Evolutionary conservation across 2,797 vertebrate species (phyloP), one percentile per base, ranked within the genome.

Genomic region (Steatocranus sp.): DNA sequence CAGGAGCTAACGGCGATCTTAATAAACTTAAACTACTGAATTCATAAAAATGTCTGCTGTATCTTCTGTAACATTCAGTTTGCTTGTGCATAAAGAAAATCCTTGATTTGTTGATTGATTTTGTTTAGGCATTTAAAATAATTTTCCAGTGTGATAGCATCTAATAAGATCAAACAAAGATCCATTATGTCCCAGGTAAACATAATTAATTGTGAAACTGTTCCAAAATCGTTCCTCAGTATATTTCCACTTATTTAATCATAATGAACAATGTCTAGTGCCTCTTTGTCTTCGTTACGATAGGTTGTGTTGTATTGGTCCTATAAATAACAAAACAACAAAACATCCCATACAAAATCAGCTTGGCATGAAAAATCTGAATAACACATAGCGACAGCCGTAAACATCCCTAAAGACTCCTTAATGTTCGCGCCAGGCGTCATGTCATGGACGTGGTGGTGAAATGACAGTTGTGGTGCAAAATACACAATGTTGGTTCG

Each of bases 21-120:
- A 61, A 7, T 5, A 61, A n/a, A 61, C 10, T 0, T 0, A 61
- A 61, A 61, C 66, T 5, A 11, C 2, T 18, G 41, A n/a, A 46
- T 1, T 46, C 2, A 46, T 18, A 2, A 0, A 70, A 70, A 27
- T 8, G 2, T 4, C 41, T n/a, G 32, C 32, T 11, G 18, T 36
- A 61, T 30, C 15, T 30, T 4, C 25, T 48, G 6, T 9, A 73
- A 48, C 25, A 18, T 73, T 30, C 68, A 30, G 25, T 46, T 70
- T 2, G 41, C 41, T 70, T 18, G 15, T 27, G 25, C 23, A 70
- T 70, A 30, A 18, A 70, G 41, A 46, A 70, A 70, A n/a, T 3
- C 1, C 41, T 70, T 43, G 2, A 43, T 43, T 43, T 70, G 63
- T 25, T 41, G 25, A 25, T 43, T 70, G 23, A 43, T 70, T 70